Evolutionary conservation across 2,113 vertebrate genomes (phyloP).

Genomic region (Anarhynchus alexandrinus): DNA sequence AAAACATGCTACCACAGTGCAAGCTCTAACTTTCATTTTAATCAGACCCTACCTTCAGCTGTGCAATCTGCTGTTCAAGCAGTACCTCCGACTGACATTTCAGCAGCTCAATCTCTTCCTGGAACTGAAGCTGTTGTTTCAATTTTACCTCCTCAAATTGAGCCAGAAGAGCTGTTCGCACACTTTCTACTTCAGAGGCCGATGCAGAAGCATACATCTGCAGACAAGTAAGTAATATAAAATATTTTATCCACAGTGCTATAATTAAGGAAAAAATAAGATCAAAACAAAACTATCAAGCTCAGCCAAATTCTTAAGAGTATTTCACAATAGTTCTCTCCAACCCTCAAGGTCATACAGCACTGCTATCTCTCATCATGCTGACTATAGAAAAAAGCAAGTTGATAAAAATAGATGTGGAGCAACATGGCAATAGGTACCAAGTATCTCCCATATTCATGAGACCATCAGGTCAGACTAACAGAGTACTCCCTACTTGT

Average conservation of each 20-base stretch:
- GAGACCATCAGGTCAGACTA: neutral
- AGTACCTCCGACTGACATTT: conserved; percentile 78
- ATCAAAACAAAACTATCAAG: neutral
- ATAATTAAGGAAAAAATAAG: neutral
- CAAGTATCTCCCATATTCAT: neutral
- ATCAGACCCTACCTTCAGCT: conserved; percentile 74
- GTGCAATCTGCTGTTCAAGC: conserved; percentile 75
- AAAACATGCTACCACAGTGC: neutral
- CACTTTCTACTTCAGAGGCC: conserved; percentile 69
- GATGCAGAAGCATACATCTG: conserved; percentile 47
- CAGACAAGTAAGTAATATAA: neutral
- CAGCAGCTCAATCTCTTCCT: conserved; percentile 81
- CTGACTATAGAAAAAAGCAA: neutral
- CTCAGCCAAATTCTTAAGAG: neutral
- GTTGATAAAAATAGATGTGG: neutral
- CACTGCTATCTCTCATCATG: neutral
- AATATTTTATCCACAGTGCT: neutral
- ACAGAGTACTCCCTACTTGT: neutral
- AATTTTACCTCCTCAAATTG: conserved; percentile 67
- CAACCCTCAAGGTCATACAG: neutral
- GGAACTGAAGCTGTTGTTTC: conserved; percentile 75
- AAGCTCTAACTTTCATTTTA: neutral
- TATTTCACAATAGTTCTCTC: neutral
- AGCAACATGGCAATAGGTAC: neutral
- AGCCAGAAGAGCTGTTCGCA: conserved; percentile 61